Evolutionary conservation across 2,888 invertebrate genomes (phyloP).

Genomic region (Pediacus dermestoides): DNA sequence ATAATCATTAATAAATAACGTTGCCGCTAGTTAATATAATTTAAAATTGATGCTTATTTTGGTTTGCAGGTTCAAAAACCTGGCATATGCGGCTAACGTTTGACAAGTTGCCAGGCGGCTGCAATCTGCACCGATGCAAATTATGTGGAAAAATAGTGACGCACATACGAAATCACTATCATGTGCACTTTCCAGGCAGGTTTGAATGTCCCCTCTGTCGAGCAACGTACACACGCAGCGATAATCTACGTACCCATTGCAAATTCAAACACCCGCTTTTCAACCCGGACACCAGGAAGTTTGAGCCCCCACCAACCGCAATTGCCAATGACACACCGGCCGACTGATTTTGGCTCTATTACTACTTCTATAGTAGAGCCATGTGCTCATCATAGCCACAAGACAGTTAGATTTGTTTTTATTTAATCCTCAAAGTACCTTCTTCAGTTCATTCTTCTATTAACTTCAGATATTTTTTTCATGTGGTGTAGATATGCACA

Average conservation of each 20-base stretch:
- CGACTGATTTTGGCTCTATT: conserved; percentile 51
- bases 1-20: background rate
- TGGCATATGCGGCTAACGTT: conserved; percentile 94
- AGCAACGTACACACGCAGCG: conserved; percentile 87
- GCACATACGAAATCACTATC: conserved; percentile 91
- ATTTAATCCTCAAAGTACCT: no score
- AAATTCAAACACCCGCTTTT: conserved; percentile 88
- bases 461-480: no score
- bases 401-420: no score
- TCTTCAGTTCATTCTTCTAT: no score
- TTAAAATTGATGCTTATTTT: conserved; percentile 43
- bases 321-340: conserved; percentile 56
- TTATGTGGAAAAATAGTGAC: conserved; percentile 93
- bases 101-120: conserved; percentile 88
- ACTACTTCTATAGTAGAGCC: conserved; percentile 44
- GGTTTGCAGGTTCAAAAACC: conserved; percentile 88
- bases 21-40: conserved; percentile 8
- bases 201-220: conserved; percentile 89
- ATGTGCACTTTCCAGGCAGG: conserved; percentile 89
- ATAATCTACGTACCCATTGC: conserved; percentile 89
- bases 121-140: conserved; percentile 91
- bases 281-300: conserved; percentile 83
- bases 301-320: conserved; percentile 59
- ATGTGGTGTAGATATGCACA: no score
- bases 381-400: conserved; percentile 43